Evolutionary conservation across 1,140 invertebrate genomes (phyloP).

Genomic region (Panonychus citri): DNA sequence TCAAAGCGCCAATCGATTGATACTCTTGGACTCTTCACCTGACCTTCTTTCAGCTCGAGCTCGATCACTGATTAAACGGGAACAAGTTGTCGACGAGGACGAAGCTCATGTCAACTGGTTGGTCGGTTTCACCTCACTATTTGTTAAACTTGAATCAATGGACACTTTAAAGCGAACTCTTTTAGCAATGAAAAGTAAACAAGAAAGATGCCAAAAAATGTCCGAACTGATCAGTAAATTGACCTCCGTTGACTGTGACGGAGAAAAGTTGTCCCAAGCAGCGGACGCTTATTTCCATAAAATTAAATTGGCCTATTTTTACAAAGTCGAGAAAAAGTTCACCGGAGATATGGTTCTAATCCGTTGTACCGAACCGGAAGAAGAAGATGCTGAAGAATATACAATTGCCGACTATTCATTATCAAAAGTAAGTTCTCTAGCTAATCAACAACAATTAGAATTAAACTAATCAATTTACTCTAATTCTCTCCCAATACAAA

Average conservation of each 20-base stretch:
- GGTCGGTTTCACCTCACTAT: neutral
- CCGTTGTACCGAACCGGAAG: neutral
- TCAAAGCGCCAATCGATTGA: slow-evolving; percentile 28
- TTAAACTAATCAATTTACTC: too few relatives aligned
- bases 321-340: neutral
- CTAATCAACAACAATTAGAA: neutral
- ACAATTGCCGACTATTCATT: neutral
- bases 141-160: neutral
- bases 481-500: too few relatives aligned
- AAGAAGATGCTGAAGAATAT: neutral
- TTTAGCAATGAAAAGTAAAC: neutral
- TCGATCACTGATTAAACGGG: neutral
- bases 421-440: neutral
- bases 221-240: neutral
- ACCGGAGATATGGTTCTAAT: neutral
- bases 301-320: neutral
- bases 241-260: neutral
- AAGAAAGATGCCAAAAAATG: neutral
- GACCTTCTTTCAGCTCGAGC: slow-evolving; percentile 13
- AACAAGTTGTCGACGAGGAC: neutral
- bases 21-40: slow-evolving; percentile 69
- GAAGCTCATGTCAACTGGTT: neutral
- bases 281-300: neutral
- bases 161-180: neutral
- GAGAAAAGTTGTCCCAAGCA: neutral